Conservation (phyloP, 1,140 invertebrate genomes). For the Caenorhabditis briggsae region DNA sequence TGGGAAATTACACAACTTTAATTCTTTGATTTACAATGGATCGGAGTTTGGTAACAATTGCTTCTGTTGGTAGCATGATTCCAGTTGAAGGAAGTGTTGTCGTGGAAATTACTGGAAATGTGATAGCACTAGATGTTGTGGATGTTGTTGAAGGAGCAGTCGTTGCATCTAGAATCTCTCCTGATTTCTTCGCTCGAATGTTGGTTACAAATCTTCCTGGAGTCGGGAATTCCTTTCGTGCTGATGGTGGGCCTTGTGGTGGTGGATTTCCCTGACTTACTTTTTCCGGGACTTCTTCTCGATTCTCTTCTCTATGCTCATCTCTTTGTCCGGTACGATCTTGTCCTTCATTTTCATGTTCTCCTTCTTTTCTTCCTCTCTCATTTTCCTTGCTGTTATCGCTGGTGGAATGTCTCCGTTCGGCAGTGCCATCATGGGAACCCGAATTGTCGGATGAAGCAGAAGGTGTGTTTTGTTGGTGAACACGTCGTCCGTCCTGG, state of each 20-base stretch:
- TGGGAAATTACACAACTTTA: constrained; percentile 14
- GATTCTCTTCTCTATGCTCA: background rate
- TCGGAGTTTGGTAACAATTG: constrained; percentile 30
- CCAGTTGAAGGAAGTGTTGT: background rate
- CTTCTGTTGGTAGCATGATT: constrained; percentile 32
- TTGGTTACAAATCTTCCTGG: constrained; percentile 50
- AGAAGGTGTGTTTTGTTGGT: constrained; percentile 44
- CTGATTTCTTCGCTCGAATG: constrained; percentile 37
- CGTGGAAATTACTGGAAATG: background rate
- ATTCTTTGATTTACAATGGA: constrained; percentile 48
- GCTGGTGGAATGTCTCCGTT: constrained; percentile 44
- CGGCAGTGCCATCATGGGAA: constrained; percentile 47
- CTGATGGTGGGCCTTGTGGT: background rate
- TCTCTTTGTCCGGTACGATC: background rate
- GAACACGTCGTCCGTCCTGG: constrained; percentile 49
- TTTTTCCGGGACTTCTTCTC: background rate
- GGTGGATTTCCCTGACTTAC: background rate
- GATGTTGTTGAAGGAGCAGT: constrained; percentile 34
- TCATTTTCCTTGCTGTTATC: constrained; percentile 50
- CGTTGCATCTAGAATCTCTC: constrained; percentile 11
- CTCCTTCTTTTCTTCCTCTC: constrained; percentile 18
- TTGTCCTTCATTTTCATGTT: constrained; percentile 17
- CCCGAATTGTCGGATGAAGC: constrained; percentile 43
- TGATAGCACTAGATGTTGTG: background rate
- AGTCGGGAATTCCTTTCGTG: constrained; percentile 17